Evolutionary conservation across 2,888 invertebrate genomes (phyloP).

Genomic region (Netelia melanura): DNA sequence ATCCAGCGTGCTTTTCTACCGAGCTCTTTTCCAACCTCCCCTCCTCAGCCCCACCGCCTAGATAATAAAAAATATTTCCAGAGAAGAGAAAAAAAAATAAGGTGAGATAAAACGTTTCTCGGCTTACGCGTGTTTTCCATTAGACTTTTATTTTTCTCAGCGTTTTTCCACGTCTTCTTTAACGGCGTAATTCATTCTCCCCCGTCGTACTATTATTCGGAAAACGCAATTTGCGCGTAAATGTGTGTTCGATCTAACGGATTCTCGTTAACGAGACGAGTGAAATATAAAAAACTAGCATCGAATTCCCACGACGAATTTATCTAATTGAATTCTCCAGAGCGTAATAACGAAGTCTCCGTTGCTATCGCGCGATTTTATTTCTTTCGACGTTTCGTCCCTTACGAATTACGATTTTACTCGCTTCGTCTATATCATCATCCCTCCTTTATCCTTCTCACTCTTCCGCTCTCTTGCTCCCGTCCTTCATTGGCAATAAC

Average conservation of each 20-base stretch:
- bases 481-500: slow-evolving; percentile 22
- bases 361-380: slow-evolving; percentile 34
- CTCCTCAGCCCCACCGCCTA: too few relatives aligned
- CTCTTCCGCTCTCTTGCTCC: neutral
- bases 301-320: slow-evolving; percentile 73
- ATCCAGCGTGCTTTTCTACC: slow-evolving; percentile 43
- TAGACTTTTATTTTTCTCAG: neutral
- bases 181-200: too few relatives aligned
- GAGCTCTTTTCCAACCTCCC: slow-evolving; percentile 8
- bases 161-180: too few relatives aligned
- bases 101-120: slow-evolving; percentile 7
- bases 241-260: slow-evolving; percentile 5
- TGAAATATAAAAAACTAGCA: slow-evolving; percentile 12
- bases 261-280: neutral
- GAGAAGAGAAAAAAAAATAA: slow-evolving; percentile 13
- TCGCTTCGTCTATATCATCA: slow-evolving; percentile 26
- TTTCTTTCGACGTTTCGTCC: slow-evolving; percentile 48
- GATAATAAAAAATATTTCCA: slow-evolving; percentile 29
- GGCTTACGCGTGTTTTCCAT: slow-evolving; percentile 7
- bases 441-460: slow-evolving; percentile 4
- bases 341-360: slow-evolving; percentile 74
- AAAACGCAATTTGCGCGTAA: slow-evolving; percentile 8
- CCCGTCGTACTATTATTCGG: too few relatives aligned
- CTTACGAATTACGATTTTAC: slow-evolving; percentile 56
- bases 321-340: slow-evolving; percentile 76